phyloP scores from a whole-genome alignment of 2,797 vertebrate genomes.

The Xerus rutilus region DNA sequence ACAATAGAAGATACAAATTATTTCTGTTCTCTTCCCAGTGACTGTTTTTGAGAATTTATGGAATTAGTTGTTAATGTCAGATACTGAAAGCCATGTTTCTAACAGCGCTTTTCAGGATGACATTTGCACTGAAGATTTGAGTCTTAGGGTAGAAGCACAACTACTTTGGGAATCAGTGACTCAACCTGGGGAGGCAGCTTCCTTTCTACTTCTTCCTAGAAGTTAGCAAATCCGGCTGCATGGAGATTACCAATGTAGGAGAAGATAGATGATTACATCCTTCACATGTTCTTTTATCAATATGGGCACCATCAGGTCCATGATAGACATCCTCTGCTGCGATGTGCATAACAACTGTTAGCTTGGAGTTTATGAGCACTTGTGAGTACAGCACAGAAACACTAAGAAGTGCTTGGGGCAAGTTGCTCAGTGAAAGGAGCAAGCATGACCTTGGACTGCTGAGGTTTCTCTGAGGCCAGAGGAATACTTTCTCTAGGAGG shows the following conservation, averaged over 20 bases:
- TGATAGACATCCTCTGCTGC: background rate
- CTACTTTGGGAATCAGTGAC: background rate
- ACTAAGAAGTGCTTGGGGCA: background rate
- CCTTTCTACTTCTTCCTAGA: background rate
- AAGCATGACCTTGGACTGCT: background rate
- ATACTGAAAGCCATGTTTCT: background rate
- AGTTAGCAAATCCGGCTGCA: background rate
- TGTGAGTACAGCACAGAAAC: background rate
- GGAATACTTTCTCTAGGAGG: background rate
- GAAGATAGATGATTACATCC: background rate
- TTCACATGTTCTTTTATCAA: background rate
- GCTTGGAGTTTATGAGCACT: background rate
- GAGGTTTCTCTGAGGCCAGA: background rate
- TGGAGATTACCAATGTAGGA: background rate
- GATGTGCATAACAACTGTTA: background rate
- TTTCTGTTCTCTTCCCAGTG: background rate
- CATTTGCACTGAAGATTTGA: background rate
- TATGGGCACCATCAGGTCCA: background rate
- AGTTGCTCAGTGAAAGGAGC: background rate
- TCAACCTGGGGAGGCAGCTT: background rate
- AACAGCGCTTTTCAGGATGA: background rate
- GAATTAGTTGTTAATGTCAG: background rate
- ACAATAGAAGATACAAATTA: background rate
- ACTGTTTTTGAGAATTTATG: background rate
- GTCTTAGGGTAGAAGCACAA: background rate